phyloP scores from a whole-genome alignment of 2,797 vertebrate genomes.

The Phataginus tetradactyla region DNA sequence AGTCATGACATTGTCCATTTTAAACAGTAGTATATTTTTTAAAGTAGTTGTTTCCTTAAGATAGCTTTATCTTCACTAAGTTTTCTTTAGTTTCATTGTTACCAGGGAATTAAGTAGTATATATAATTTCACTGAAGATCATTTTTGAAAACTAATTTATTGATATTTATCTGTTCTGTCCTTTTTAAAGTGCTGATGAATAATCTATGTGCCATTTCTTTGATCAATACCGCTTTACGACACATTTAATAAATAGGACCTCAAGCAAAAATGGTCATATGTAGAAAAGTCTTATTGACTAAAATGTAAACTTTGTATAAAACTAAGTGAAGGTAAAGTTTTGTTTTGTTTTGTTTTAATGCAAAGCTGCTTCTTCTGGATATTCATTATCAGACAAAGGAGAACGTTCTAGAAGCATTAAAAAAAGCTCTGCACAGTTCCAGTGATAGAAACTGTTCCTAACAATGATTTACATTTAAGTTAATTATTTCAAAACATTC shows the following conservation, averaged over 20 bases:
- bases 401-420: conserved; percentile 27
- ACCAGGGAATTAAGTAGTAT: neutral
- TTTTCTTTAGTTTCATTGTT: conserved; percentile 1
- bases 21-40: neutral
- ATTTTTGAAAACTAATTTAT: conserved; percentile 38
- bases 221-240: neutral
- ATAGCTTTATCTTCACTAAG: neutral
- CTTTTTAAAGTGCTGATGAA: neutral
- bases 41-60: neutral
- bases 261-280: neutral
- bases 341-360: neutral
- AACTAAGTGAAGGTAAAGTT: neutral
- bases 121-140: neutral
- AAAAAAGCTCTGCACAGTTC: neutral
- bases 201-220: neutral
- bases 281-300: neutral
- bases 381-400: conserved; percentile 33
- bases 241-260: neutral
- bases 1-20: neutral
- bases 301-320: conserved; percentile 53
- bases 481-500: neutral
- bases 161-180: neutral
- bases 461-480: conserved; percentile 36
- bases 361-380: neutral
- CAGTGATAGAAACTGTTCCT: neutral